Conservation (phyloP, 2,797 vertebrate genomes). For the Enteromius viviparus region DNA sequence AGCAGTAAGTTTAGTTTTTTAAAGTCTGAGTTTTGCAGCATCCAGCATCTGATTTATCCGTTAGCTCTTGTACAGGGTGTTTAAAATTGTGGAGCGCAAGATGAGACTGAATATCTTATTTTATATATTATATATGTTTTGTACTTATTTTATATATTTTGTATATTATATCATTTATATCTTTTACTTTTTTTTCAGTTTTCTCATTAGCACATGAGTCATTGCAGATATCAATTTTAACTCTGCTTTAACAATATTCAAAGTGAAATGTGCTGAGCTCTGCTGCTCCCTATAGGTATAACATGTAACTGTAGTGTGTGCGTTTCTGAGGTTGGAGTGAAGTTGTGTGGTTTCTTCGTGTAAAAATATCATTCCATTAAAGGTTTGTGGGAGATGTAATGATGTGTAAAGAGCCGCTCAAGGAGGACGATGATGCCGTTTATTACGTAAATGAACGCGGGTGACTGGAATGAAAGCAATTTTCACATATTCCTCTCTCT, state of each 20-base stretch:
- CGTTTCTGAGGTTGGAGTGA: background rate
- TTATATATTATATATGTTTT: too few relatives aligned
- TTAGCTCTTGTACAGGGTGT: background rate
- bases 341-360: background rate
- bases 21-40: background rate
- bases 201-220: background rate
- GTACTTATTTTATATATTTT: too few relatives aligned
- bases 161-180: too few relatives aligned
- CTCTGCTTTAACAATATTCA: background rate
- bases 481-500: background rate
- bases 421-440: background rate
- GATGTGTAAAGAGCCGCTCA: constrained; percentile 1
- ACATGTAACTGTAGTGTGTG: background rate
- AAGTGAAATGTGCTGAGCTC: background rate
- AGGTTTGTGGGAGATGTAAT: constrained; percentile 1
- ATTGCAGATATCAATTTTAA: background rate
- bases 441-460: background rate
- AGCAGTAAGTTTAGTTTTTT: background rate
- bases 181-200: background rate
- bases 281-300: background rate
- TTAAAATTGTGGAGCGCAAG: background rate
- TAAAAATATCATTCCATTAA: constrained; percentile 1
- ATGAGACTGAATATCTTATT: background rate
- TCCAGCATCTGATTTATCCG: background rate
- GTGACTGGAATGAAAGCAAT: background rate